Conservation (phyloP, 2,797 vertebrate species). For the Notoglanidium macrostoma region DNA sequence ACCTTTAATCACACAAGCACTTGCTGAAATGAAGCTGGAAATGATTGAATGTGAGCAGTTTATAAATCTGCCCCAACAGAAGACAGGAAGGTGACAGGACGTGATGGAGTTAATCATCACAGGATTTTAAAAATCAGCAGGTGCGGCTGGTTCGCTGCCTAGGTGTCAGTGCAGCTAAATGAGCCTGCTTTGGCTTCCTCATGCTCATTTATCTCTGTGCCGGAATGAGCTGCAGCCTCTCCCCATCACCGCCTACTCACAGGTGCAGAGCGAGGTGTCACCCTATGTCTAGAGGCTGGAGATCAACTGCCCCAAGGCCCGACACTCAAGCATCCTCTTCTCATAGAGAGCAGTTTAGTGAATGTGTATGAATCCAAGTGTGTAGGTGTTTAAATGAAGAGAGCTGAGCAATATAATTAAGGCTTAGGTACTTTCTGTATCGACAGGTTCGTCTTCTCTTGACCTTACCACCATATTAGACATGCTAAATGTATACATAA, state of each 20-base stretch:
- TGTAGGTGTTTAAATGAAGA: constrained; percentile 21
- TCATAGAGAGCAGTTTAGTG: neutral
- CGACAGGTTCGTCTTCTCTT: neutral
- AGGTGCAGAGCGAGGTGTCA: constrained; percentile 32
- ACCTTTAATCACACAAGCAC: constrained; percentile 32
- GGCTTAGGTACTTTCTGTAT: neutral
- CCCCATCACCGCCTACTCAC: constrained; percentile 25
- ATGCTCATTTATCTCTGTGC: constrained; percentile 41
- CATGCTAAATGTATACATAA: neutral
- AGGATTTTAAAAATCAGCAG: constrained; percentile 29
- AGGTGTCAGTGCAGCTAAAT: constrained; percentile 36
- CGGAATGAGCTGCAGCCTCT: constrained; percentile 31
- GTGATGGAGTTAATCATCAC: constrained; percentile 35
- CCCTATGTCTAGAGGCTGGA: constrained; percentile 11
- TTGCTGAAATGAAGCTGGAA: constrained; percentile 36
- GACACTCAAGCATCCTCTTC: constrained; percentile 1
- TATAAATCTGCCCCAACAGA: constrained; percentile 11
- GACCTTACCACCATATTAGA: constrained; percentile 5
- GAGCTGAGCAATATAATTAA: neutral
- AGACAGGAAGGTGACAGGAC: constrained; percentile 24
- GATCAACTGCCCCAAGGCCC: constrained; percentile 28
- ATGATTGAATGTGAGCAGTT: constrained; percentile 31
- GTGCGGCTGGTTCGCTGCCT: constrained; percentile 9
- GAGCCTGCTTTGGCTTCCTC: neutral
- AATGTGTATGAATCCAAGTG: neutral